phyloP scores from a whole-genome alignment of 2,797 vertebrate species.

The Alouatta caraya region DNA sequence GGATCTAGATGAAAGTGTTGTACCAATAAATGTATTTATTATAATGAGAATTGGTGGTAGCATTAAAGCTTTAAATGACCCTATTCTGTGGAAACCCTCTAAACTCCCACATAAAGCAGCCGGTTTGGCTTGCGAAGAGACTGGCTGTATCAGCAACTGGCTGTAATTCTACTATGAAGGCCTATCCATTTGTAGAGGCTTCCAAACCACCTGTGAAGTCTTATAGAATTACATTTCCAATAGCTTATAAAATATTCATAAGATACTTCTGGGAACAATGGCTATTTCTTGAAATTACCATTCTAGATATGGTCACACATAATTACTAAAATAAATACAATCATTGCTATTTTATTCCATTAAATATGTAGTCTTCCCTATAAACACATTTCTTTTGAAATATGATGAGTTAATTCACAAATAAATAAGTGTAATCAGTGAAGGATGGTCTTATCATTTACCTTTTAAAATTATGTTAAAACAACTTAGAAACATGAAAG shows the following conservation, averaged over 20 bases:
- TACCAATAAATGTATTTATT: background rate
- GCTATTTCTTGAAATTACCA: constrained; percentile 63
- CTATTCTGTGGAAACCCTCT: background rate
- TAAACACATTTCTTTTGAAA: constrained; percentile 3
- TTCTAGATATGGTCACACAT: constrained; percentile 30
- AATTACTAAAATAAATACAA: constrained; percentile 69
- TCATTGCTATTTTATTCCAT: constrained; percentile 47
- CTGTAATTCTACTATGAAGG: background rate
- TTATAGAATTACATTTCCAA: constrained; percentile 61
- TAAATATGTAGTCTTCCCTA: constrained; percentile 41
- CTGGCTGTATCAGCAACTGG: background rate
- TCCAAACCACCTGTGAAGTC: constrained; percentile 52
- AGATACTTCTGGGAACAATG: constrained; percentile 59
- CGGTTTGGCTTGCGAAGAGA: constrained; percentile 8
- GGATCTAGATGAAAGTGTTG: background rate
- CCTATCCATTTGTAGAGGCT: constrained; percentile 40
- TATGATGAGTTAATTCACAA: constrained; percentile 21
- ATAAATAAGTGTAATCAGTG: constrained; percentile 34
- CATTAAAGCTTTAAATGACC: constrained; percentile 21
- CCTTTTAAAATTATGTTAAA: constrained; percentile 22
- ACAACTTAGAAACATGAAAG: background rate
- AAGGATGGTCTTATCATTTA: constrained; percentile 20
- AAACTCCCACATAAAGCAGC: background rate
- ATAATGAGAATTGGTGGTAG: background rate
- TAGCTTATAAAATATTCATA: constrained; percentile 67